A percentile compares a stretch with the other conserved stretches of the same genome.
These are phyloP conservation scores for Crotalus helleri DNA, from an alignment of 2,113 vertebrate species.

Conservation along the genomic window DNA sequence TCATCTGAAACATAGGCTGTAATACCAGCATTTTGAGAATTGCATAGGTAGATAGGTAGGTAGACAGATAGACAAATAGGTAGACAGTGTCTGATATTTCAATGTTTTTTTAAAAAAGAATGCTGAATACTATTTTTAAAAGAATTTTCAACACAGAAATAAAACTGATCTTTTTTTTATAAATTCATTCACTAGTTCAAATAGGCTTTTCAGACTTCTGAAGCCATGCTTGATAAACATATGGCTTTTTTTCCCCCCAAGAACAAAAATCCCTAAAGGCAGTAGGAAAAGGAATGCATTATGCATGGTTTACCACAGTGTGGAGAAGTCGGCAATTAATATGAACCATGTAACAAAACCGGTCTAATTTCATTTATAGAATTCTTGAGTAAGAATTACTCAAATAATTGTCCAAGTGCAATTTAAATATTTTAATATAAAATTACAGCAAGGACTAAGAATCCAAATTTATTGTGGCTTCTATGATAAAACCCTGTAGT, in stretches of 20 bases:
- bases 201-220: neutral
- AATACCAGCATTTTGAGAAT: neutral
- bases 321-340: neutral
- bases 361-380: neutral
- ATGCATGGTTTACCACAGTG: neutral
- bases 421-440: slow-evolving; percentile 11
- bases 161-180: neutral
- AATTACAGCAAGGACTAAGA: neutral
- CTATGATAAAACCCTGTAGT: fast-evolving
- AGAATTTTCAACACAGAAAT: slow-evolving; percentile 4
- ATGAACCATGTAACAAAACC: slow-evolving; percentile 16
- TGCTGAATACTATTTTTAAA: neutral
- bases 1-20: neutral
- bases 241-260: neutral
- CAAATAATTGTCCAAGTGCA: neutral
- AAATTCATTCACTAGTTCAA: neutral
- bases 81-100: neutral
- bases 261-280: neutral
- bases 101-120: too few relatives aligned
- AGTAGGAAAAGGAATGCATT: slow-evolving; percentile 12
- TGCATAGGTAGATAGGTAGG: neutral
- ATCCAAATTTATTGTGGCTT: neutral
- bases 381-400: neutral
- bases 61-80: too few relatives aligned
- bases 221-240: neutral